Base-by-base conservation (phyloP, 2,888 invertebrate species). In the Drosophila anceps region DNA sequence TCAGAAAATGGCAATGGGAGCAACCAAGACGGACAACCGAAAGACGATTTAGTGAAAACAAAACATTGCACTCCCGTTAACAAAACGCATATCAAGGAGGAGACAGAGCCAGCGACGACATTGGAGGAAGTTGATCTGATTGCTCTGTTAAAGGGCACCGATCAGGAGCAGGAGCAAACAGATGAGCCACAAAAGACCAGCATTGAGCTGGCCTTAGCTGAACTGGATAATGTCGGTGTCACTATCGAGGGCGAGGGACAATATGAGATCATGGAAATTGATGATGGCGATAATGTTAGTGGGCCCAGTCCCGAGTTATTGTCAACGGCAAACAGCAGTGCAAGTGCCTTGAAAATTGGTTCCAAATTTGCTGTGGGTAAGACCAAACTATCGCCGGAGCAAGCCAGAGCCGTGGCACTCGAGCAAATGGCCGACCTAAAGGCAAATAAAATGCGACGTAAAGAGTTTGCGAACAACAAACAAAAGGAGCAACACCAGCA, bases 111-210 rank as follows among this genome's bases (percentile, higher is more conserved):
- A 27, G 41, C 31, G 13, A 67, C 61, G 18, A 55, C 88, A 0
- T 54, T 92, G 12, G 86, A 90, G 15, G 91, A 92, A 59, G 91
- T 91, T 20, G 93, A 93, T 68, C 81, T 93, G 68, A 93, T 95
- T 18, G 94, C 94, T 69, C 93, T 93, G 31, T 89, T 95, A 39
- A 94, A 95, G 27, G 93, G 94, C 79, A 94, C 94, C 69, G 94
- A 94, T 29, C 69, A 73, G 84, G 94, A 94, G 69, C 93, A 93
- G 51, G 58, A 65, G 9, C 51, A 12, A 15, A 13, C 29, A 8
- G n/a, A n/a, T 10, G 63, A 37, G 15, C 37, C 68, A 12, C 55
- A 69, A 8, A 79, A 78, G 29, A 55, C 68, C 4, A 71, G 57
- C 15, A 35, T 84, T 55, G 88, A 85, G 44, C n/a, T 79, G 60